Percentiles rank a stretch among this genome's conserved stretches.
Conservation (phyloP, 2,888 invertebrate species). For the Drosophila antonietae region DNA sequence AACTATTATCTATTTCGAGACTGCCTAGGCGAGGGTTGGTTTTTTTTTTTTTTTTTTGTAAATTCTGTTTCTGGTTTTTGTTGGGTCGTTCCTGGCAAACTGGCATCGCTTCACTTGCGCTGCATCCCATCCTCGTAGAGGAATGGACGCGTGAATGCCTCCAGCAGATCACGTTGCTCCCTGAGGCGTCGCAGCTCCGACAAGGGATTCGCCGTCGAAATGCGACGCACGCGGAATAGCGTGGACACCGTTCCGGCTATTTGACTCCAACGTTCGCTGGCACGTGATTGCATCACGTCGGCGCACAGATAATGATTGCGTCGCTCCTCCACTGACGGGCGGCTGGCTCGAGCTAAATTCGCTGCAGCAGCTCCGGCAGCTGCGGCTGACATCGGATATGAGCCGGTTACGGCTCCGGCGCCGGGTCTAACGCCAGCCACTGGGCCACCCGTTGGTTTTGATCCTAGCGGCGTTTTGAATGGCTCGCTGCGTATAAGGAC, state of each 20-base stretch:
- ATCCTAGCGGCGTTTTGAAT: conserved; percentile 29
- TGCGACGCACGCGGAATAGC: conserved; percentile 62
- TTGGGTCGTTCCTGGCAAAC: neutral
- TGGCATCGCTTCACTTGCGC: conserved; percentile 10
- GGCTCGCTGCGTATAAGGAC: conserved; percentile 59
- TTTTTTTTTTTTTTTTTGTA: too few species aligned
- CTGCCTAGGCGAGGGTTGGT: neutral
- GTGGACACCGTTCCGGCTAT: conserved; percentile 60
- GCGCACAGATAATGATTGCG: conserved; percentile 7
- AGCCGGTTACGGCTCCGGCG: neutral
- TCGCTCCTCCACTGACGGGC: neutral
- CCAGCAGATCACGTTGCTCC: conserved; percentile 68
- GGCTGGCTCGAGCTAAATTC: neutral
- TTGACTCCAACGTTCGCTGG: conserved; percentile 63
- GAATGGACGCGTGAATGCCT: conserved; percentile 65
- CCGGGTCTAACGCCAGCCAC: neutral
- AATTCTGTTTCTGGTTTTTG: neutral
- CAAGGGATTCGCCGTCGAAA: conserved; percentile 35
- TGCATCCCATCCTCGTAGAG: conserved; percentile 37
- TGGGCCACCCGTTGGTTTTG: neutral
- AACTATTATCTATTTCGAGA: neutral
- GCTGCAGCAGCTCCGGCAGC: conserved; percentile 3
- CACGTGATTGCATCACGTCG: conserved; percentile 38
- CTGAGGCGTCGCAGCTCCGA: conserved; percentile 54
- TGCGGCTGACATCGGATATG: neutral